A percentile compares a stretch with the other conserved stretches of the same genome.
phyloP scores from a whole-genome alignment of 2,113 vertebrate genomes.

The Rhinolophus ferrumequinum region DNA sequence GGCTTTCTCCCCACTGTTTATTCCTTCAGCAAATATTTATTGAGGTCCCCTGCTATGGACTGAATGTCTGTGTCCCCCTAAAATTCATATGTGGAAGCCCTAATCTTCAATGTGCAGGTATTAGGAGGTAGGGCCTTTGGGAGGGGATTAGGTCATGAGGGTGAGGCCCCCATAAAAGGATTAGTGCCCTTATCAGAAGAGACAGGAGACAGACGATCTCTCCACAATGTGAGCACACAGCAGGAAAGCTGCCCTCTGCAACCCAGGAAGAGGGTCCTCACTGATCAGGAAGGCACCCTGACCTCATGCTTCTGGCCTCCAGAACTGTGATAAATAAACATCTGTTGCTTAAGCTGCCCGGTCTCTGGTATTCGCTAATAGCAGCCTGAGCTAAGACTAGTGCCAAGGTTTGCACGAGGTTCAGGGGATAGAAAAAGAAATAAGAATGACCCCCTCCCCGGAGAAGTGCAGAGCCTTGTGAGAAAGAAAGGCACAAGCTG shows the following conservation, averaged over 20 bases:
- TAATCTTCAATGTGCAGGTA: not conserved
- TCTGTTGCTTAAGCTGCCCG: too few species aligned
- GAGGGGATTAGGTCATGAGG: too few species aligned
- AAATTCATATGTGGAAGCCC: not conserved
- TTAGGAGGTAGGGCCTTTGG: not conserved
- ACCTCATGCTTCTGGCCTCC: not conserved
- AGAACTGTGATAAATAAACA: not conserved
- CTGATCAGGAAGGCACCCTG: not conserved
- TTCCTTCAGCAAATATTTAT: not conserved
- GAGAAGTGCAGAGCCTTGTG: accelerated
- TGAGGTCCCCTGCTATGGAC: not conserved
- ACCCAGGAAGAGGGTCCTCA: not conserved
- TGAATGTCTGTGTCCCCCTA: not conserved
- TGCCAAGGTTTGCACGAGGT: not conserved
- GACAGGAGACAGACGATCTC: not conserved
- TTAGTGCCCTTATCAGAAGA: not conserved
- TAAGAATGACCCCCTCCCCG: accelerated
- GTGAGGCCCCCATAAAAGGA: not conserved
- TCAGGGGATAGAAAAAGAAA: not conserved
- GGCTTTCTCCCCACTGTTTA: accelerated
- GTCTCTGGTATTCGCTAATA: not conserved
- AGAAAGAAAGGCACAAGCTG: not conserved
- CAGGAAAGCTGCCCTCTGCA: not conserved
- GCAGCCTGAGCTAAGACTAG: not conserved
- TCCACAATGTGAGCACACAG: not conserved